phyloP scores from a whole-genome alignment of 2,888 invertebrate genomes.

The Tinea semifulvella region DNA sequence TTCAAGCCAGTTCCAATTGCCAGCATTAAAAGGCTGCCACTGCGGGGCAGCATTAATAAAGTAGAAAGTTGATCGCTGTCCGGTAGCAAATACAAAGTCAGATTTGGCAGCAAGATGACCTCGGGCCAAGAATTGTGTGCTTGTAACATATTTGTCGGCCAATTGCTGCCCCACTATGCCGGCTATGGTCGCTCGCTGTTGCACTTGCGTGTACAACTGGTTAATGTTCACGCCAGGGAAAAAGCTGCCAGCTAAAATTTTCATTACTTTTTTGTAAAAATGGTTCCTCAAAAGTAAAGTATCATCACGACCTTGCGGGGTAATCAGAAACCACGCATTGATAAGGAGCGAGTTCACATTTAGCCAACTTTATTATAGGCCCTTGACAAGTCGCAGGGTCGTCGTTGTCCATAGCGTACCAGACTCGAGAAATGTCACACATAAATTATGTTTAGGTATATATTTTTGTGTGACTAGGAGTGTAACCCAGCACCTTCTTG shows the following conservation, averaged over 20 bases:
- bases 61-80: constrained; percentile 68
- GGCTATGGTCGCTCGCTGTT: constrained; percentile 38
- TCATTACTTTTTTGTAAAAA: not conserved
- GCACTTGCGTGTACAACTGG: constrained; percentile 43
- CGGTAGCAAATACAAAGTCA: constrained; percentile 68
- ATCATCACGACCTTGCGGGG: no score
- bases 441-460: no score
- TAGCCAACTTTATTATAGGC: no score
- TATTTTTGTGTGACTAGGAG: no score
- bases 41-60: constrained; percentile 74
- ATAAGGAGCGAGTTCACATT: no score
- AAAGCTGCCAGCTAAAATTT: constrained; percentile 45
- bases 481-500: no score
- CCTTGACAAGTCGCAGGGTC: no score
- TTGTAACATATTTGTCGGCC: constrained; percentile 55
- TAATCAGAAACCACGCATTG: no score
- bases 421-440: no score
- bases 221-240: constrained; percentile 44
- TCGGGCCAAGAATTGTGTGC: constrained; percentile 54
- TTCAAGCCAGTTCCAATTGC: constrained; percentile 69
- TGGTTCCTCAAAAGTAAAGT: no score
- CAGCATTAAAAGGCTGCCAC: constrained; percentile 70
- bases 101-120: constrained; percentile 71
- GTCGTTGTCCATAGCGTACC: no score
- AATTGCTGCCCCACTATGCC: constrained; percentile 33